Evolutionary conservation across 2,797 vertebrate genomes (phyloP), one percentile per base, ranked within the genome.

Genomic region (Aulostomus chinensis): DNA sequence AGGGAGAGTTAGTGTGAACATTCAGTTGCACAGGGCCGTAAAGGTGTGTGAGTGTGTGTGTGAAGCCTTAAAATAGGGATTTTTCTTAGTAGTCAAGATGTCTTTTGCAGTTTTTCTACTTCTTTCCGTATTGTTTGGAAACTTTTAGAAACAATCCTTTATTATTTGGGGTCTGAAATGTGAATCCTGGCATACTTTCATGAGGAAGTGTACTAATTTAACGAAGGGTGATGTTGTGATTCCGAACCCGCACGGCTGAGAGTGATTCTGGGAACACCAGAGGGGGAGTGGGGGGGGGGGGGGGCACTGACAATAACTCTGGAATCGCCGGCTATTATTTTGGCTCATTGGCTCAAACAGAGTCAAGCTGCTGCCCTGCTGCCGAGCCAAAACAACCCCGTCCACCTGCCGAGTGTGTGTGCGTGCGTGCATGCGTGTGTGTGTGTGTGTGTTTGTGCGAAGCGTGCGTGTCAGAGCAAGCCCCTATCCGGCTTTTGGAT

Each of bases 311-410:
- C 85, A 84, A 86, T 85, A 78, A 86, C 75, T 81, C 81, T 84
- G 84, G 83, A 87, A 84, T 88, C 79, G 76, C 77, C 59, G 40
- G 52, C 78, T 75, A 86, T 89, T 87, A 87, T 87, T 86, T 86
- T 85, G 78, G 79, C 83, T 88, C 86, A 89, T 85, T 87, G 86
- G 78, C 82, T 87, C 84, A 86, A 84, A 84, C 63, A 80, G 80
- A 86, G 83, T 86, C 85, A 86, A 86, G 85, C 89, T 90, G 88
- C 87, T 88, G 88, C 85, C 76, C 80, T 68, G 63, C 75, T 42
- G 78, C 70, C 48, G 58, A 83, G 88, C 88, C 86, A 90, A 87
- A 81, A 88, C 83, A 86, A 79, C 79, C 68, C 60, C 10, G 78
- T 83, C 84, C 89, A 90, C 88, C 89, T 90, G 89, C 86, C 70